A percentile compares a stretch with the other conserved stretches of the same genome.
Evolutionary conservation across 2,113 vertebrate species (phyloP).

Genomic region (Benitochromis conjunctus): DNA sequence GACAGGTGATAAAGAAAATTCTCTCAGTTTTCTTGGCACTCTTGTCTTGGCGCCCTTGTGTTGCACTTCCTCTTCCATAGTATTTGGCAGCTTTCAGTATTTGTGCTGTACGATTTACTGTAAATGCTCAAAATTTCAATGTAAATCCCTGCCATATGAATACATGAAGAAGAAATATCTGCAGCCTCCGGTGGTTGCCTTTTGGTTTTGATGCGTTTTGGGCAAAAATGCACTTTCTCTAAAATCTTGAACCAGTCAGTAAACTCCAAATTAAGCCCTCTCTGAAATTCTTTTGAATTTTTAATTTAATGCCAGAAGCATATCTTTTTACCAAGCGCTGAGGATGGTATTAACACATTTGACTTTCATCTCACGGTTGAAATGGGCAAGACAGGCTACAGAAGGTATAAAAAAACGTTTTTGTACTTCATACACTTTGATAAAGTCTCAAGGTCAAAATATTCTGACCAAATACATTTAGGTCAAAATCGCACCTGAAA

Average conservation of each 20-base stretch:
- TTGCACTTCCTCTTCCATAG: not conserved
- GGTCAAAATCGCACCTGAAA: not conserved
- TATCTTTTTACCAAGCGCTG: not conserved
- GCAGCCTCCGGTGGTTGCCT: not conserved
- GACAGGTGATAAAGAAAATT: slow-evolving; percentile 43
- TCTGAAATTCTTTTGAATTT: slow-evolving; percentile 18
- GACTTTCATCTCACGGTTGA: not conserved
- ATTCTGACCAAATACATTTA: not conserved
- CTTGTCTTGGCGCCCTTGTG: not conserved
- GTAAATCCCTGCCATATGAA: not conserved
- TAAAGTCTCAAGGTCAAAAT: not conserved
- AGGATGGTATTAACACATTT: not conserved
- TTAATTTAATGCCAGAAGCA: slow-evolving; percentile 18
- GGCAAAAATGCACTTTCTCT: not conserved
- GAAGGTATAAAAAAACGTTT: not conserved
- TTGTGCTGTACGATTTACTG: not conserved
- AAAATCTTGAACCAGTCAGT: slow-evolving; percentile 2
- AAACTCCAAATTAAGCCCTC: not conserved
- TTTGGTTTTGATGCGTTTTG: not conserved
- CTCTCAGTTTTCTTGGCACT: slow-evolving; percentile 1
- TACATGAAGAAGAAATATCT: not conserved
- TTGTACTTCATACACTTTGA: not conserved
- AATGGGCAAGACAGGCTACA: not conserved
- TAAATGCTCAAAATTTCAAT: slow-evolving; percentile 2
- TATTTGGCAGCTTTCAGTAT: slow-evolving; percentile 2